Conservation (phyloP, 2,113 vertebrate species). For the Apodemus sylvaticus region DNA sequence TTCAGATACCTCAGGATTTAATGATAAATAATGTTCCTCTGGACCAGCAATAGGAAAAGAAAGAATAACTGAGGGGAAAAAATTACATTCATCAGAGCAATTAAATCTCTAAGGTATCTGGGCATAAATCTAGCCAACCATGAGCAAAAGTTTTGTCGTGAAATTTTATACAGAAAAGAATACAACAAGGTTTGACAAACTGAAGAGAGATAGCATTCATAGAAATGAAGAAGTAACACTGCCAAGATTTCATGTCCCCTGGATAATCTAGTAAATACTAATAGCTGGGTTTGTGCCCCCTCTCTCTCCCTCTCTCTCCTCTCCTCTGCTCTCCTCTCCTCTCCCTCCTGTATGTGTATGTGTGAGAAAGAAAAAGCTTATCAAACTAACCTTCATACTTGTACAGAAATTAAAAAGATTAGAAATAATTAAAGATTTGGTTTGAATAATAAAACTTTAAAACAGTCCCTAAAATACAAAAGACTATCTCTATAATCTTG, state of each 20-base stretch:
- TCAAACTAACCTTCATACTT: conserved; percentile 47
- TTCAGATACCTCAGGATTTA: background rate
- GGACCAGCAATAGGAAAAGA: conserved; percentile 45
- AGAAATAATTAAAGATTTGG: background rate
- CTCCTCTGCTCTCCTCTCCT: fast-evolving
- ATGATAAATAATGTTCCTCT: conserved; percentile 33
- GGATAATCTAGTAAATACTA: background rate
- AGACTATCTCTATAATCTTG: background rate
- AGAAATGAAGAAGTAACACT: background rate
- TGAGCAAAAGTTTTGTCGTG: background rate
- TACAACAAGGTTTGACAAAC: background rate
- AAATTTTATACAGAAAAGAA: background rate
- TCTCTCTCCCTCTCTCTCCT: background rate
- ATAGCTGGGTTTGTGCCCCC: background rate
- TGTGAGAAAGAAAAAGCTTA: background rate
- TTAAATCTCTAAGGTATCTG: conserved; percentile 35
- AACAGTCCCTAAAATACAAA: background rate
- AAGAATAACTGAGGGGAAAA: background rate
- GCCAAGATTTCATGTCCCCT: background rate
- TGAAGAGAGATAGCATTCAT: background rate
- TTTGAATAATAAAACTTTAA: background rate
- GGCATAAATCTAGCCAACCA: conserved; percentile 51
- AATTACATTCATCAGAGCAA: conserved; percentile 43
- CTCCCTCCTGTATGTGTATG: background rate
- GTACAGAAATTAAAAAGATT: conserved; percentile 44